phyloP scores from a whole-genome alignment of 2,888 invertebrate species.

The Boloria euphrosyne region DNA sequence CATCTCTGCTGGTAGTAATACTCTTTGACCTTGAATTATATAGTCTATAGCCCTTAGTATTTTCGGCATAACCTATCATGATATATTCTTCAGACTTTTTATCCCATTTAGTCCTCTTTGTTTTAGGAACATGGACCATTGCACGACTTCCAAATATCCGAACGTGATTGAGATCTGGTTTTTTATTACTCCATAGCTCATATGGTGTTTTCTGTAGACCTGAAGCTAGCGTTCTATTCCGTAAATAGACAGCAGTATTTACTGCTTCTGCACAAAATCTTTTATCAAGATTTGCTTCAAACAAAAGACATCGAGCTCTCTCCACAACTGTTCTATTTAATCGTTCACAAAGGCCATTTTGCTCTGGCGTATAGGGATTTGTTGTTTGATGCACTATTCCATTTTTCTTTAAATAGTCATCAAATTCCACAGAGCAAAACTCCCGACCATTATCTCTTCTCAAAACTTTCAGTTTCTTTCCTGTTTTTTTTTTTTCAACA shows the following conservation, averaged over 20 bases:
- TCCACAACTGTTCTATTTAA: conserved; percentile 35
- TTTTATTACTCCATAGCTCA: conserved; percentile 39
- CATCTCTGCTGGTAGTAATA: too few relatives aligned
- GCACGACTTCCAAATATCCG: conserved; percentile 31
- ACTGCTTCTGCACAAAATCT: conserved; percentile 41
- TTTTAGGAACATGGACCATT: conserved; percentile 42
- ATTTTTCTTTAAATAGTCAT: conserved; percentile 18
- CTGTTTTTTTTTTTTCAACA: conserved; percentile 44
- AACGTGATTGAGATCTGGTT: conserved; percentile 38
- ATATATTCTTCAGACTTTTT: conserved; percentile 35
- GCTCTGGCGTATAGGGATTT: conserved; percentile 47
- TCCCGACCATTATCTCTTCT: conserved; percentile 35
- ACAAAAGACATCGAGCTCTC: conserved; percentile 21
- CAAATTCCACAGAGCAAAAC: conserved; percentile 27
- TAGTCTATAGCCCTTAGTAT: conserved; percentile 16
- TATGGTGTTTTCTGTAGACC: conserved; percentile 40
- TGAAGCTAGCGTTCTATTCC: conserved; percentile 38
- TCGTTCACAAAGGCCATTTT: conserved; percentile 45
- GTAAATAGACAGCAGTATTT: conserved; percentile 38
- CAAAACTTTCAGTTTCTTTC: conserved; percentile 43
- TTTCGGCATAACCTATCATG: conserved; percentile 41
- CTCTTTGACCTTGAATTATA: too few relatives aligned
- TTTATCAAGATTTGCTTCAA: conserved; percentile 34
- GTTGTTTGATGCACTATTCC: conserved; percentile 51
- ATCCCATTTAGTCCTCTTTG: conserved; percentile 37